These are phyloP conservation scores for Halyomorpha halys DNA, from an alignment of 1,140 invertebrate genomes.

Conservation along the genomic window DNA sequence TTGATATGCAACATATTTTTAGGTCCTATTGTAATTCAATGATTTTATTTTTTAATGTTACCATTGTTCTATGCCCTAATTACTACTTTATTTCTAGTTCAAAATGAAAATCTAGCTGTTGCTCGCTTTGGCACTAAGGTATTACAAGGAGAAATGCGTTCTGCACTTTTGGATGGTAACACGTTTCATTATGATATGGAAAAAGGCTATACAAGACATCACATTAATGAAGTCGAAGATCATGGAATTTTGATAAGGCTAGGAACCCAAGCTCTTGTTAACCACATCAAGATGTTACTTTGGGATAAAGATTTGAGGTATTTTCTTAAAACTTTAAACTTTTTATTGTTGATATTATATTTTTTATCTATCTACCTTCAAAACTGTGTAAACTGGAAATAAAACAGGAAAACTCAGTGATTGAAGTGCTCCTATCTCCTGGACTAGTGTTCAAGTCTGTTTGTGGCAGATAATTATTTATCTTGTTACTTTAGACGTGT, in stretches of 20 bases:
- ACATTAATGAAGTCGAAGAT: slow-evolving; percentile 70
- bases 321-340: too few relatives aligned
- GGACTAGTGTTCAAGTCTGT: too few relatives aligned
- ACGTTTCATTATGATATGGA: slow-evolving; percentile 81
- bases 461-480: too few relatives aligned
- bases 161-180: slow-evolving; percentile 80
- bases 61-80: not conserved
- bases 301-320: slow-evolving; percentile 89
- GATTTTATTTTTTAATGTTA: too few relatives aligned
- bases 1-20: too few relatives aligned
- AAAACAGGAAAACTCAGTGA: too few relatives aligned
- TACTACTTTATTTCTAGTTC: slow-evolving; percentile 44
- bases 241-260: slow-evolving; percentile 81
- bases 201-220: slow-evolving; percentile 82
- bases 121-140: slow-evolving; percentile 66
- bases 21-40: too few relatives aligned
- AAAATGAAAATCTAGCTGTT: slow-evolving; percentile 85
- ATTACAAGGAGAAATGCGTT: slow-evolving; percentile 74
- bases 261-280: slow-evolving; percentile 79
- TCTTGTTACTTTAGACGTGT: too few relatives aligned
- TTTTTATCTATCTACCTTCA: too few relatives aligned
- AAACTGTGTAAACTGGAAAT: too few relatives aligned
- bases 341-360: too few relatives aligned
- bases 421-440: too few relatives aligned
- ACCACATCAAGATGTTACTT: slow-evolving; percentile 82